phyloP scores from a whole-genome alignment of 1,140 invertebrate species.

The Metaphire vulgaris region DNA sequence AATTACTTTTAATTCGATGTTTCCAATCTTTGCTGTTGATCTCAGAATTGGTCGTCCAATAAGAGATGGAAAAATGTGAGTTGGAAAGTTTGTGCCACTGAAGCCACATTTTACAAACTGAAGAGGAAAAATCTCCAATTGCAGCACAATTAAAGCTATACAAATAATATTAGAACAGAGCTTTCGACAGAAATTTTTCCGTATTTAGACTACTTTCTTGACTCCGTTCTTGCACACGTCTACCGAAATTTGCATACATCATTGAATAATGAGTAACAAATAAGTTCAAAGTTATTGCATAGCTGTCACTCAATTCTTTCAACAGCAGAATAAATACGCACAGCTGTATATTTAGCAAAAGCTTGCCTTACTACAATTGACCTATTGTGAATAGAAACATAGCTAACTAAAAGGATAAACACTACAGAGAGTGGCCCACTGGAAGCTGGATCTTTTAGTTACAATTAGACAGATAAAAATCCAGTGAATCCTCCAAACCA shows the following conservation, averaged over 20 bases:
- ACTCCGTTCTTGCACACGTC: background rate
- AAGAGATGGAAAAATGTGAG: constrained; percentile 97
- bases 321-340: no score
- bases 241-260: background rate
- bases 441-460: no score
- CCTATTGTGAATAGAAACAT: no score
- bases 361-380: no score
- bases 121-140: constrained; percentile 39
- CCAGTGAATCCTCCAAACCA: no score
- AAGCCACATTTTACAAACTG: constrained; percentile 99
- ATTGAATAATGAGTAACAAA: no score
- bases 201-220: background rate
- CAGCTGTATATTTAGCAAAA: no score
- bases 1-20: constrained; percentile 98
- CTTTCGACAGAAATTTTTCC: background rate
- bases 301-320: no score
- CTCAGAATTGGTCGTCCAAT: constrained; percentile 96
- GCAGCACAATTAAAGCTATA: background rate
- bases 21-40: constrained; percentile 93
- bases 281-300: no score
- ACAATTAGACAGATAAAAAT: no score
- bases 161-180: background rate
- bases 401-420: no score
- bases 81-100: constrained; percentile 97
- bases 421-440: no score